Evolutionary conservation across 2,113 vertebrate genomes (phyloP).

Genomic region (Pituophis catenifer): DNA sequence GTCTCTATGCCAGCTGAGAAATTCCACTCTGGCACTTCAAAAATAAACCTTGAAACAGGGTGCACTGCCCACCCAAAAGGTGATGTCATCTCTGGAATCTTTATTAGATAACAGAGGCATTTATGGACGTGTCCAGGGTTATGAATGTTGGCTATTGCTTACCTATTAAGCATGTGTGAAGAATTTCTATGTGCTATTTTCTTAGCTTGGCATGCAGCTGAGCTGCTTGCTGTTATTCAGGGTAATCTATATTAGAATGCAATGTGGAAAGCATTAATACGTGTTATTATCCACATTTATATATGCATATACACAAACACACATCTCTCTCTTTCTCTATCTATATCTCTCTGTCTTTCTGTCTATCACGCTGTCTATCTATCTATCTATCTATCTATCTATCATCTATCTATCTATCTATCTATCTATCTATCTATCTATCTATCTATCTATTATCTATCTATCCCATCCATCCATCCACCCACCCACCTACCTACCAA

Average conservation of each 20-base stretch:
- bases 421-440: no score
- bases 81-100: constrained; percentile 21
- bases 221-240: background rate
- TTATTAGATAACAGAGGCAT: constrained; percentile 5
- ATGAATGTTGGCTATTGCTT: constrained; percentile 13
- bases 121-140: constrained; percentile 3
- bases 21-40: constrained; percentile 41
- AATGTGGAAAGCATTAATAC: background rate
- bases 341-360: no score
- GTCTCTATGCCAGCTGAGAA: constrained; percentile 35
- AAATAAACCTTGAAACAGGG: constrained; percentile 4
- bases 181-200: background rate
- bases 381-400: no score
- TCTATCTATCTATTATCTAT: no score
- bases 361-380: no score
- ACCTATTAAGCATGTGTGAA: background rate
- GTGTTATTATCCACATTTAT: background rate
- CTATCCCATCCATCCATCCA: no score
- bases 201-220: no score
- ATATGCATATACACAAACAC: background rate
- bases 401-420: no score
- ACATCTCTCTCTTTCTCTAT: no score
- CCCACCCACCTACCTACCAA: no score
- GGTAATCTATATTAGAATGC: background rate
- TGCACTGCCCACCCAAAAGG: constrained; percentile 34